Evolutionary conservation across 1,140 invertebrate species (phyloP), one percentile per base, ranked within the genome.

Genomic region (Zaprionus ornatus): DNA sequence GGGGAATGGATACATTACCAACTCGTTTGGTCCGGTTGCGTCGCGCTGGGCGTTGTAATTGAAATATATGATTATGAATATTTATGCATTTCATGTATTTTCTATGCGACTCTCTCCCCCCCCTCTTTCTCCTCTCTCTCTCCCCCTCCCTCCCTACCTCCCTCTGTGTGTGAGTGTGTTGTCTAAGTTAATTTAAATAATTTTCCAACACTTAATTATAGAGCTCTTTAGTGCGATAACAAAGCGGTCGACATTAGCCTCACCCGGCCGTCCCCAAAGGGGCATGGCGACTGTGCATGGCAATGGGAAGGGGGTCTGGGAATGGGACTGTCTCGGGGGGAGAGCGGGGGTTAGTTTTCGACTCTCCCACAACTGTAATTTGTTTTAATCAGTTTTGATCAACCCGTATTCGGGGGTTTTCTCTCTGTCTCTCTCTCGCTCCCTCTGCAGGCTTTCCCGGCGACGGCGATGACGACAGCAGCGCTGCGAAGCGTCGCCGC

Each of bases 401-500:
- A 50, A 19, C 19, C 45, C 19, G 10, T 23, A 32, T 12, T 52
- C 29, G 29, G 29, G 29, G 29, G 1, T 32, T 56, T 13, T 29
- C 9, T 2, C 29, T 21, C n/a, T 23, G 0, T 37, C 17, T 29
- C 27, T 29, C 27, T 29, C n/a, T n/a, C n/a, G n/a, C n/a, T n/a
- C n/a, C n/a, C n/a, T 69, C 13, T 59, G n/a, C 64, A 93, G 92
- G 92, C 3, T 93, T 92, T 79, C 84, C 90, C 23, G 92, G 90
- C 21, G 92, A 93, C 52, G 92, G 92, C n/a, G 92, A 93, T 62
- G 92, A 93, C 25, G 92, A 93, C 54, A 93, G 90, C 78, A 92
- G 83, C 63, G 90, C 92, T 48, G 92, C 92, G 1, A 97, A 97
- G 91, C 93, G 98, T 60, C 94, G 98, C 65, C 95, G 99, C 72